phyloP scores from a whole-genome alignment of 2,888 invertebrate genomes.

The Dicyrtomina minuta region DNA sequence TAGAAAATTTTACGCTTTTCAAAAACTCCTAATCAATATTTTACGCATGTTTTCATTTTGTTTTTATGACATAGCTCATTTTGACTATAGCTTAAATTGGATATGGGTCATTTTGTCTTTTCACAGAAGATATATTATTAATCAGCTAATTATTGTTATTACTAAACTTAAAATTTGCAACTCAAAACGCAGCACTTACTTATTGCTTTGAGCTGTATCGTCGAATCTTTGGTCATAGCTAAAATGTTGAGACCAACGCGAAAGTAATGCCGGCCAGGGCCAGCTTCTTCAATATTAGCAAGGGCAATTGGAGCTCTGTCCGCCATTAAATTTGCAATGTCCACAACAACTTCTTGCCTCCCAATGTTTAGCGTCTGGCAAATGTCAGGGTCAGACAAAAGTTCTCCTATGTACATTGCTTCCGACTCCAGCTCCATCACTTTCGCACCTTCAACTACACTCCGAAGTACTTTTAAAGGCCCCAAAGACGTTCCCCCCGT shows the following conservation, averaged over 20 bases:
- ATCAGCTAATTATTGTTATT: not conserved
- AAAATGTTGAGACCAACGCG: slow-evolving; percentile 56
- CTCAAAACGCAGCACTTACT: no score
- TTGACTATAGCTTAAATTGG: no score
- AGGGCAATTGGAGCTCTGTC: slow-evolving; percentile 60
- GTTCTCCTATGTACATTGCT: slow-evolving; percentile 63
- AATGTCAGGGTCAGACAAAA: slow-evolving; percentile 64
- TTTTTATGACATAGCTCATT: no score
- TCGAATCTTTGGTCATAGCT: slow-evolving; percentile 55
- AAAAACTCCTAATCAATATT: no score
- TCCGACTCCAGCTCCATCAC: slow-evolving; percentile 59
- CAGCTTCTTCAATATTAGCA: slow-evolving; percentile 33
- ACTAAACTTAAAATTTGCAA: no score
- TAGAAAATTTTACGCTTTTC: no score
- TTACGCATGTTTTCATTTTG: no score
- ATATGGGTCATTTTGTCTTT: not conserved
- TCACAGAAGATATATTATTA: not conserved
- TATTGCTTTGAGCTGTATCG: slow-evolving; percentile 46
- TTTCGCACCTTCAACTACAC: slow-evolving; percentile 65
- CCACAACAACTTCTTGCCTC: slow-evolving; percentile 62
- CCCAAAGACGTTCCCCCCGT: slow-evolving; percentile 57
- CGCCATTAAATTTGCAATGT: slow-evolving; percentile 62
- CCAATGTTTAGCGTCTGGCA: slow-evolving; percentile 58
- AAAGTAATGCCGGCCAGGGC: slow-evolving; percentile 55
- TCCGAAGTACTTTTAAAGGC: slow-evolving; percentile 65